A percentile compares a stretch with the other conserved stretches of the same genome.
Conservation (phyloP, 1,140 invertebrate genomes). For the Stenopsyche tienmushanensis region DNA sequence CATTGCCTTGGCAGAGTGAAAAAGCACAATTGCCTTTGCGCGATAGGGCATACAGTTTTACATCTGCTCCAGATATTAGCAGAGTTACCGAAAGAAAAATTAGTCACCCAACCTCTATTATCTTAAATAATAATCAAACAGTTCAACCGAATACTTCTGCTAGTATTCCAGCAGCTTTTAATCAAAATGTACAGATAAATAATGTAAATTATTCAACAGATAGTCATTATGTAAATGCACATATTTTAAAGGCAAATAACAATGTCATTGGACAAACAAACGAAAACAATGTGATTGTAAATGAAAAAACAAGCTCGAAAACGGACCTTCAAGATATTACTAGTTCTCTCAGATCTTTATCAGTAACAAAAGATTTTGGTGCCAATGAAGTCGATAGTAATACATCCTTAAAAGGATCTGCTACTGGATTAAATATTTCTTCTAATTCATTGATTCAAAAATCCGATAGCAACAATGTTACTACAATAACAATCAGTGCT, state of each 20-base stretch:
- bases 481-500: constrained; percentile 47
- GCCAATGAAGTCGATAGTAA: constrained; percentile 24
- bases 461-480: constrained; percentile 49
- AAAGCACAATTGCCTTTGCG: constrained; percentile 48
- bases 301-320: constrained; percentile 23
- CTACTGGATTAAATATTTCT: constrained; percentile 14
- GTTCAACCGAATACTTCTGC: constrained; percentile 4
- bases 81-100: constrained; percentile 49
- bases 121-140: constrained; percentile 30
- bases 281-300: constrained; percentile 34
- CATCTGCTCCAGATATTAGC: constrained; percentile 65
- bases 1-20: constrained; percentile 62
- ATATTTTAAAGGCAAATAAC: constrained; percentile 49
- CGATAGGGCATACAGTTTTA: constrained; percentile 65
- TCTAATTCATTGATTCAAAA: constrained; percentile 28
- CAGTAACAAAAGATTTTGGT: constrained; percentile 31
- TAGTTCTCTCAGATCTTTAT: constrained; percentile 30
- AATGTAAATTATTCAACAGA: constrained; percentile 44
- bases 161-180: constrained; percentile 24
- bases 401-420: constrained; percentile 35
- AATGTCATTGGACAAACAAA: constrained; percentile 26
- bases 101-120: constrained; percentile 45
- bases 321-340: constrained; percentile 34
- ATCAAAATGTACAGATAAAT: constrained; percentile 34
- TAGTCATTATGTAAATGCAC: constrained; percentile 53